Evolutionary conservation across 2,113 vertebrate species (phyloP).

Genomic region (Ptychochromis oligacanthus): DNA sequence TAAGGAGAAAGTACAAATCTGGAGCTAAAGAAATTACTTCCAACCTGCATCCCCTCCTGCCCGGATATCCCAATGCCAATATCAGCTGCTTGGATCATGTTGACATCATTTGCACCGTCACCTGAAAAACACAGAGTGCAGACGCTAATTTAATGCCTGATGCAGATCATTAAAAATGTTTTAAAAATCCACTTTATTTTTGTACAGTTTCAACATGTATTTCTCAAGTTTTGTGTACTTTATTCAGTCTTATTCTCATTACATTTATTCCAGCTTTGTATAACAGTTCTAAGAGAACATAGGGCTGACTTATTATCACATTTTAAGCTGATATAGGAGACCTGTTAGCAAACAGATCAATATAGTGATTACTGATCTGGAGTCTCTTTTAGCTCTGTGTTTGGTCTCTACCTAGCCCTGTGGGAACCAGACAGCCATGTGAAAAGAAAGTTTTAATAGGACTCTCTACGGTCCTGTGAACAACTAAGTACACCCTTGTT

Average conservation of each 20-base stretch:
- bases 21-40: background rate
- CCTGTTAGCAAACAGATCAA: background rate
- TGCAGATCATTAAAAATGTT: background rate
- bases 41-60: slow-evolving; percentile 98
- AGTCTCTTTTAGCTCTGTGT: background rate
- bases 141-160: background rate
- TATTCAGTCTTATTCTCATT: background rate
- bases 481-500: background rate
- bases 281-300: background rate
- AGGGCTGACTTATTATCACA: background rate
- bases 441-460: background rate
- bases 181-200: background rate
- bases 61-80: slow-evolving; percentile 93
- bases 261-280: background rate
- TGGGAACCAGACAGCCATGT: background rate
- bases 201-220: no score
- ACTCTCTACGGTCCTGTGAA: no score
- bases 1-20: background rate
- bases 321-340: background rate
- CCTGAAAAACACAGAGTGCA: slow-evolving; percentile 77
- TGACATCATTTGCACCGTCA: slow-evolving; percentile 95
- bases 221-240: background rate
- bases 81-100: slow-evolving; percentile 97
- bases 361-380: background rate
- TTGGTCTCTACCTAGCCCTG: background rate